Conservation (phyloP, 1,140 invertebrate species). For the Subanguina moxae region DNA sequence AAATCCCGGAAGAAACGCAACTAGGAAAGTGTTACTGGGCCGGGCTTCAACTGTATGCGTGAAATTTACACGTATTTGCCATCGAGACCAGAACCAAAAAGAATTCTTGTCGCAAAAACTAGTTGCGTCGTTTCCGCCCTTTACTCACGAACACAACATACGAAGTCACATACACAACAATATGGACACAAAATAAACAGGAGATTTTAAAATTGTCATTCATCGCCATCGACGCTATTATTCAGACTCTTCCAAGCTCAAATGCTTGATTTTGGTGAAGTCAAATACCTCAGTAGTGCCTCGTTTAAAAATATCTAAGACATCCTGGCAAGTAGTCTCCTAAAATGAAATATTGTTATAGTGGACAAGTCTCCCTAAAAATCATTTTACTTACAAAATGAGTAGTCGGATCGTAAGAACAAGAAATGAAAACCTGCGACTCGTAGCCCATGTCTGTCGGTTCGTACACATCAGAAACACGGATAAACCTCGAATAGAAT, state of each 20-base stretch:
- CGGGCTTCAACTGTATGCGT: no score
- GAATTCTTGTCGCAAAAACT: no score
- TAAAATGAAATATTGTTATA: not conserved
- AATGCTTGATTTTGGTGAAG: constrained; percentile 69
- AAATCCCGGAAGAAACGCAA: no score
- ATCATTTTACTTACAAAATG: constrained; percentile 71
- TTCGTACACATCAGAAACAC: constrained; percentile 79
- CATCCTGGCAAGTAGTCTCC: constrained; percentile 91
- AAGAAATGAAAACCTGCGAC: constrained; percentile 70
- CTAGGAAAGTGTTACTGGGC: no score
- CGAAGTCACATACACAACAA: no score
- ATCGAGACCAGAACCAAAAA: no score
- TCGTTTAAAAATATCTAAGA: constrained; percentile 91
- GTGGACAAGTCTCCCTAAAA: no score
- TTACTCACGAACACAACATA: no score
- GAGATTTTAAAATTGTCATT: no score
- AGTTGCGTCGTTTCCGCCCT: no score
- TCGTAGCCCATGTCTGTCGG: constrained; percentile 81
- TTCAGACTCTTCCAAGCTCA: constrained; percentile 54
- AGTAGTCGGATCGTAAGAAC: constrained; percentile 76
- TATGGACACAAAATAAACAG: no score
- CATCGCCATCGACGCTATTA: constrained; percentile 17
- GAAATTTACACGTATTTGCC: no score
- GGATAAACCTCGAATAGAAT: constrained; percentile 64
- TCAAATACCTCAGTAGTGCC: constrained; percentile 96